Percentiles rank a stretch among this genome's conserved stretches.
These are phyloP conservation scores for Entomyzon cyanotis DNA, from an alignment of 2,113 vertebrate species.

Conservation along the genomic window DNA sequence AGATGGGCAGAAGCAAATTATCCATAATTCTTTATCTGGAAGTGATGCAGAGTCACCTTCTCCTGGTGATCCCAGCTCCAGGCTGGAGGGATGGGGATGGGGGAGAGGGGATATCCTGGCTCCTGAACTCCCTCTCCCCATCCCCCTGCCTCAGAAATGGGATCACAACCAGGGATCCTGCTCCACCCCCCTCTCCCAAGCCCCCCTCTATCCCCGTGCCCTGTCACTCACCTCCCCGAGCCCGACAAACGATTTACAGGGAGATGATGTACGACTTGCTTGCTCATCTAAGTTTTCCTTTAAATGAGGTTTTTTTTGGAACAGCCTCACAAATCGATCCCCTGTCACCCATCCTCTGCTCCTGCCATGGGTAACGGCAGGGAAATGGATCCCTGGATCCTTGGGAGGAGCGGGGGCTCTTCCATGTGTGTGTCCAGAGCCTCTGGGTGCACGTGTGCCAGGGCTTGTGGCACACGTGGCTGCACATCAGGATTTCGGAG, in stretches of 20 bases:
- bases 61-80: not conserved
- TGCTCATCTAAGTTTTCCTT: slow-evolving; percentile 30
- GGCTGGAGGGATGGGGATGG: not conserved
- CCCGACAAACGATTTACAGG: not conserved
- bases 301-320: not conserved
- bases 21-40: slow-evolving; percentile 71
- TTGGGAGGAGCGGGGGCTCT: not conserved
- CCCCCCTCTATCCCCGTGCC: not conserved
- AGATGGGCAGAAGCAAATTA: slow-evolving; percentile 76
- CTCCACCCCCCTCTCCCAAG: not conserved
- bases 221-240: not conserved
- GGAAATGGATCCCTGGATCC: not conserved
- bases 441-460: not conserved
- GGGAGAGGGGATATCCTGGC: rapidly evolving
- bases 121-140: not conserved
- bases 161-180: rapidly evolving
- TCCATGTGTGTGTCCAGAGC: not conserved
- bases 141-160: not conserved
- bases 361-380: not conserved
- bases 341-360: not conserved
- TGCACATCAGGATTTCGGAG: not conserved
- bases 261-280: slow-evolving; percentile 39
- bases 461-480: not conserved
- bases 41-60: slow-evolving; percentile 5
- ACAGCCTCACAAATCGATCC: slow-evolving; percentile 30